These are phyloP conservation scores for Drosophila greeni DNA, from an alignment of 2,888 invertebrate genomes.

Conservation along the genomic window DNA sequence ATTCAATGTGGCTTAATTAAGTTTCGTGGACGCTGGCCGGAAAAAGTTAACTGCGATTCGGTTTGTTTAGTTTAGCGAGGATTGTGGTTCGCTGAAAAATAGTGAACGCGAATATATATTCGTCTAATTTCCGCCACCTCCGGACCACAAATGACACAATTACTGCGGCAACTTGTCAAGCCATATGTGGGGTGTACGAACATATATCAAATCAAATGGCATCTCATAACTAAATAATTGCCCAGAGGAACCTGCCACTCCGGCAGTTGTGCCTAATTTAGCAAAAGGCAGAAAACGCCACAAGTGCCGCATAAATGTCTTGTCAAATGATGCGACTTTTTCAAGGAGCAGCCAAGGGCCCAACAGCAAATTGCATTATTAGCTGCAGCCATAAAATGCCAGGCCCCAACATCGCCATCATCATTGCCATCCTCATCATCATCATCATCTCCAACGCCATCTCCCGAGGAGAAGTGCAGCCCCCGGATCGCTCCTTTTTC, in stretches of 20 bases:
- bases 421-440: constrained; percentile 12
- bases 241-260: constrained; percentile 43
- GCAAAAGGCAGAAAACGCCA: constrained; percentile 58
- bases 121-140: constrained; percentile 24
- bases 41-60: constrained; percentile 14
- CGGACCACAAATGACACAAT: constrained; percentile 41
- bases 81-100: constrained; percentile 12
- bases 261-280: constrained; percentile 69
- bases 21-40: constrained; percentile 10
- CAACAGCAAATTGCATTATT: constrained; percentile 70
- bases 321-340: constrained; percentile 73
- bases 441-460: constrained; percentile 23
- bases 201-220: constrained; percentile 58
- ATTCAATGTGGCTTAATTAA: constrained; percentile 27
- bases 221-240: constrained; percentile 70
- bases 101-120: constrained; percentile 12
- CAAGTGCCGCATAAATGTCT: constrained; percentile 73
- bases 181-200: constrained; percentile 47
- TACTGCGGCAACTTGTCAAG: constrained; percentile 42
- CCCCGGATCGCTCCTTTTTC: background rate
- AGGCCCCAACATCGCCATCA: constrained; percentile 28
- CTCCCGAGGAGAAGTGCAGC: constrained; percentile 10
- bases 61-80: background rate
- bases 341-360: constrained; percentile 40
- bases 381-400: constrained; percentile 68